Evolutionary conservation across 2,888 invertebrate genomes (phyloP), one percentile per base, ranked within the genome.

Genomic region (Dicycla oo): DNA sequence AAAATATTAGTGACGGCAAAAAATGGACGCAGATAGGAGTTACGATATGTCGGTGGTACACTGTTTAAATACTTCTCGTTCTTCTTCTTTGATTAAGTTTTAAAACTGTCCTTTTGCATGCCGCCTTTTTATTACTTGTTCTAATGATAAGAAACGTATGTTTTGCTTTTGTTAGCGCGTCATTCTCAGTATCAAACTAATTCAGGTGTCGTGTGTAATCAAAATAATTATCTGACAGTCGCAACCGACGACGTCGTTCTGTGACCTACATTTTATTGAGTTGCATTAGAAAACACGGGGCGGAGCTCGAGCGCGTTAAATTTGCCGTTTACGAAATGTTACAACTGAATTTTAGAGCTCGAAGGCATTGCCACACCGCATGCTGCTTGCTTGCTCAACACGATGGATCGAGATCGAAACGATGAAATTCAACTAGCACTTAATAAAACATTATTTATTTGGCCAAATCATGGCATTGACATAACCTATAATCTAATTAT

Each of bases 271-370:
- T 95, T 93, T 91, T 89, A 90, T 89, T 89, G 89, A 92, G 92
- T 95, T 95, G 94, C 94, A 93, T 93, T 94, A 93, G 92, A 94
- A 93, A 94, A 94, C 91, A 93, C 92, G 91, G 92, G 93, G 93
- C 94, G 92, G 93, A 90, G 91, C 92, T 91, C 93, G 91, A 91
- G 92, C 92, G 94, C 92, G 93, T 93, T 94, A 93, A 94, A 94
- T 94, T 95, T 92, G 93, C 93, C 91, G 94, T 95, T 95, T 95
- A 94, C 95, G 94, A 95, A 95, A 95, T 92, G 92, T 93, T 94
- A 93, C 92, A 93, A 93, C 93, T 94, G 92, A 95, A 95, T 95
- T 95, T 94, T 93, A 93, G 93, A 94, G 91, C 93, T 93, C 88
- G 84, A 82, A 90, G 91, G 85, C 90, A 92, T 95, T 94, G 93